A percentile compares a stretch with the other conserved stretches of the same genome.
These are phyloP conservation scores for Syngnathus scovelli DNA, from an alignment of 2,113 vertebrate species.

Conservation along the genomic window DNA sequence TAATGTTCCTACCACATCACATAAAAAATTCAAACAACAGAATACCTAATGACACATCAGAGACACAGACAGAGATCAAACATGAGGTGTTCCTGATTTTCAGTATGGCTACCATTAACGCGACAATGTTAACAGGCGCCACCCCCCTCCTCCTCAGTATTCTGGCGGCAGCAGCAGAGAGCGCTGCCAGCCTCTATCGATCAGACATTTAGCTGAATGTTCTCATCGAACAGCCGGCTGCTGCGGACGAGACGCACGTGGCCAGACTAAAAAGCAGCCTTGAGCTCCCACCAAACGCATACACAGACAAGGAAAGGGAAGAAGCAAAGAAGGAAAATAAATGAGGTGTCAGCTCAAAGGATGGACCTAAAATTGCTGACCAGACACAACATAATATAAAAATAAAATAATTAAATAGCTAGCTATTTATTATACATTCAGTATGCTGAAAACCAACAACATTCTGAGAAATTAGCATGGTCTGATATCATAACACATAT, in stretches of 20 bases:
- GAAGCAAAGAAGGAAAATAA: slow-evolving; percentile 6
- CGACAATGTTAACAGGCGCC: slow-evolving; percentile 5
- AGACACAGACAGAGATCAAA: neutral
- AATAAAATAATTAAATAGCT: slow-evolving; percentile 1
- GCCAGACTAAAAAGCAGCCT: slow-evolving; percentile 47
- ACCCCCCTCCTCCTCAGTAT: slow-evolving; percentile 39
- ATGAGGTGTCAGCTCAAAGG: slow-evolving; percentile 3
- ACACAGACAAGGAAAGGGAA: neutral
- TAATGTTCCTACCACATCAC: neutral
- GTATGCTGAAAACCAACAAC: neutral
- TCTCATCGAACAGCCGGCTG: slow-evolving; percentile 60
- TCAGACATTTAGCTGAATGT: slow-evolving; percentile 70
- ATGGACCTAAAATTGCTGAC: neutral
- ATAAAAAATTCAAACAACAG: neutral
- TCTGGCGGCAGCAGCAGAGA: slow-evolving; percentile 30
- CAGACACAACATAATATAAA: neutral
- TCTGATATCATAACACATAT: neutral
- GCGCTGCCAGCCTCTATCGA: slow-evolving; percentile 55
- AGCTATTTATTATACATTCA: neutral
- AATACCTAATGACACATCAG: neutral
- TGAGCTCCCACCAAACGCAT: slow-evolving; percentile 6
- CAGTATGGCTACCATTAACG: neutral
- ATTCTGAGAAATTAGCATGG: neutral
- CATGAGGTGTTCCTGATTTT: slow-evolving; percentile 1
- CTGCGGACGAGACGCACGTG: slow-evolving; percentile 51